Base-by-base conservation (phyloP, 2,888 invertebrate genomes). In the Agriopis aurantiaria region DNA sequence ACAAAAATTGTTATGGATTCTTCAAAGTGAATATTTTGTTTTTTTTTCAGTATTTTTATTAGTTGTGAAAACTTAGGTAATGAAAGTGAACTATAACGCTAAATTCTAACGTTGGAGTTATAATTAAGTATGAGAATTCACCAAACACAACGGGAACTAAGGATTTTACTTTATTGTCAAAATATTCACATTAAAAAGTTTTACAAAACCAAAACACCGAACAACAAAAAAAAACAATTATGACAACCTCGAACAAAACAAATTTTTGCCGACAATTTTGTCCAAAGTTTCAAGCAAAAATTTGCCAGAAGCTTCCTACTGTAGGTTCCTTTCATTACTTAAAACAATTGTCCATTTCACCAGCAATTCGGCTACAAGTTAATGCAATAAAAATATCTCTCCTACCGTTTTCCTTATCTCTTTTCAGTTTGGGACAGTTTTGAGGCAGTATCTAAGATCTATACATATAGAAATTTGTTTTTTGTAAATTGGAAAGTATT, bases 381-480 rank as follows among this genome's bases (percentile, higher is more conserved):
- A 64, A 66, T 63, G 66, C 69, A 71, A 73, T 77, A 77, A 74
- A 77, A 77, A 77, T 77, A 76, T 76, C 65, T 76, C 69, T 72
- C 61, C 69, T 62, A 55, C 61, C 73, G 70, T 76, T 76, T 76
- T 75, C 73, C 76, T 73, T 76, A 75, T 76, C 75, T 74, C 57
- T 58, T 41, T 59, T 61, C 61, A 70, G 65, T 62, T 58, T 53
- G n/a, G 62, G 41, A 53, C 43, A 60, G 48, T 62, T 62, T 41
- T 23, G 53, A 43, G n/a, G 33, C 70, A 52, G 53, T 53, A 59
- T 11, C 17, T 10, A 52, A 45, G 58, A 23, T 17, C 7, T 23
- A 17, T 0, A 9, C 57, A 51, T 48, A 57, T 3, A 33, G 33
- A 33, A 33, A 33, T 33, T 3, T 3, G 33, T 33, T 3, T 33